Percentiles rank a stretch among this genome's conserved stretches.
Conservation (phyloP, 2,888 invertebrate species). For the Toxonevra muliebris region DNA sequence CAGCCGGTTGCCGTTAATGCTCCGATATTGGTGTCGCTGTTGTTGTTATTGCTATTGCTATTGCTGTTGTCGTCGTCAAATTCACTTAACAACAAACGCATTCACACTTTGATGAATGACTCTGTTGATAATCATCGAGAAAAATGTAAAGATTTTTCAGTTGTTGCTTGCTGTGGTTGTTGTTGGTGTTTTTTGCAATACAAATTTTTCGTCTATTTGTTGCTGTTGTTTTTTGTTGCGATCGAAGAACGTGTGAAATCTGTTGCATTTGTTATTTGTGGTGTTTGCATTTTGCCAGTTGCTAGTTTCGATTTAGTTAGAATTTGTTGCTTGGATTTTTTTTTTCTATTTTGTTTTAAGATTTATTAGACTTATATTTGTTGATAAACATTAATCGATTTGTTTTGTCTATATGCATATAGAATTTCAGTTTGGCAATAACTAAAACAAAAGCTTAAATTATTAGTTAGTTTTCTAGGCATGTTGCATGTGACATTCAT, state of each 20-base stretch:
- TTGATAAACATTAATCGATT: constrained; percentile 1
- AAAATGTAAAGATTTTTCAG: constrained; percentile 3
- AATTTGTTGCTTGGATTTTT: background rate
- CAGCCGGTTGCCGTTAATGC: constrained; percentile 6
- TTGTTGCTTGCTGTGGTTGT: background rate
- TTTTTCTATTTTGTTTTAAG: background rate
- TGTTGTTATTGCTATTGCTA: constrained; percentile 11
- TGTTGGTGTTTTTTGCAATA: background rate
- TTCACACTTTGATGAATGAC: constrained; percentile 41
- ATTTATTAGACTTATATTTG: background rate
- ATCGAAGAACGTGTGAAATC: background rate
- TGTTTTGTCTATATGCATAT: background rate
- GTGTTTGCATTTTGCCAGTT: background rate
- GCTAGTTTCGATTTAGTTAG: background rate
- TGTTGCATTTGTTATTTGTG: background rate
- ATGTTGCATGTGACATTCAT: too few relatives aligned
- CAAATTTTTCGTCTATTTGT: background rate
- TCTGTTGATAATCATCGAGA: constrained; percentile 36
- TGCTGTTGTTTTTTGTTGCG: background rate
- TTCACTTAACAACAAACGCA: constrained; percentile 30
- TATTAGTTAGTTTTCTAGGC: too few relatives aligned
- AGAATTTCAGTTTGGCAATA: too few relatives aligned
- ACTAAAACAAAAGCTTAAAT: too few relatives aligned
- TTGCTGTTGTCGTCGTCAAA: constrained; percentile 1
- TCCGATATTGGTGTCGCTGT: constrained; percentile 12